phyloP scores from a whole-genome alignment of 2,888 invertebrate species.

The Lithodes maja region DNA sequence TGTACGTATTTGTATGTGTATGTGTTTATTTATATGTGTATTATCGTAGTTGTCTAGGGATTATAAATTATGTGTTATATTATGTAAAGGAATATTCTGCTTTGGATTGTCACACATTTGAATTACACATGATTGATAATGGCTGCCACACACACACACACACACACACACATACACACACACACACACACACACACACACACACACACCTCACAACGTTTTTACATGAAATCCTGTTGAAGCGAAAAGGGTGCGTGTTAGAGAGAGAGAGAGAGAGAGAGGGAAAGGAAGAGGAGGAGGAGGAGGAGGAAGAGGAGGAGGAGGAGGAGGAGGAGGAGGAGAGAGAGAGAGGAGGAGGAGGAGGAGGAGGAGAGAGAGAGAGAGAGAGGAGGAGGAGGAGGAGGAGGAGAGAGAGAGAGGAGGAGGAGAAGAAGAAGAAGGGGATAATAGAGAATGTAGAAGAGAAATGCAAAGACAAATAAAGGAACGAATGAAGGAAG shows the following conservation, averaged over 20 bases:
- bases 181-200: too few species aligned
- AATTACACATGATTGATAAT: background rate
- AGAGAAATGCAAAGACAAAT: background rate
- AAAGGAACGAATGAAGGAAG: too few species aligned
- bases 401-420: background rate
- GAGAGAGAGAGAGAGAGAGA: too few species aligned
- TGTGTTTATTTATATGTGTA: background rate
- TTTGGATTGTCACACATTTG: too few species aligned
- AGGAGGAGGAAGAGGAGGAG: background rate
- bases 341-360: background rate
- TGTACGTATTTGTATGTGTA: conserved; percentile 14
- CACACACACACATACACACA: too few species aligned
- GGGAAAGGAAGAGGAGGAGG: background rate
- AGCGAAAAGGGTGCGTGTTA: background rate
- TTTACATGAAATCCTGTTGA: background rate
- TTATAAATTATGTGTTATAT: too few species aligned
- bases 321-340: rapidly evolving
- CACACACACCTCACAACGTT: too few species aligned
- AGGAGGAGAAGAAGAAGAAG: background rate
- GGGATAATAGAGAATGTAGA: background rate
- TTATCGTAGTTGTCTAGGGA: too few species aligned
- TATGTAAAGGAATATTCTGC: too few species aligned
- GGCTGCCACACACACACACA: too few species aligned
- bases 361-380: too few species aligned
- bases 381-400: background rate